Evolutionary conservation across 2,797 vertebrate species (phyloP), one percentile per base, ranked within the genome.

Genomic region (Poecilia picta): DNA sequence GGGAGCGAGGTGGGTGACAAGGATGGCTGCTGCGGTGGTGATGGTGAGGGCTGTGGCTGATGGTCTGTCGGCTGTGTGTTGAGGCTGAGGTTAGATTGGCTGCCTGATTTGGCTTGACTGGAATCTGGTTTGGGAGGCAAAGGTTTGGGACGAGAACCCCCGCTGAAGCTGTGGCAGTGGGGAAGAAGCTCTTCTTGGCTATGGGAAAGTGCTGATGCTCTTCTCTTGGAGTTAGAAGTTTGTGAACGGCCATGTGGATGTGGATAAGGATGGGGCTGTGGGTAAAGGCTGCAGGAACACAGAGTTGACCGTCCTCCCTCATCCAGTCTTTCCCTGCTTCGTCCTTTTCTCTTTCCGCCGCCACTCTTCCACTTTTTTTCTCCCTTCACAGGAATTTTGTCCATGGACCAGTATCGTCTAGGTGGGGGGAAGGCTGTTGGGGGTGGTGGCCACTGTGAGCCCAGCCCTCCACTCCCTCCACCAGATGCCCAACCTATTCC

Each of bases 351-450:
- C 85, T 93, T 95, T n/a, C 91, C 91, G n/a, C 92, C 91, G 57
- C 88, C 89, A 41, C 88, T 91, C 66, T 94, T 95, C 91, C 90
- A 92, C 78, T 93, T 95, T 87, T 93, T 96, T 76, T 96, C 96
- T 82, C 93, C 92, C 85, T 96, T 96, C 81, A 96, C 93, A 33
- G 95, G 94, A 78, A 98, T 94, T 91, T 98, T 98, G 93, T 98
- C 97, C 45, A 98, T 97, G 5, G 97, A 98, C 97, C 97, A 98
- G 90, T 98, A 98, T 81, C 97, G 95, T 68, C 95, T 92, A 0
- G 97, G 96, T 43, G 95, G 95, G 39, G 96, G 96, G 73, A 96
- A 95, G 8, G 93, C 93, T 28, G 94, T 51, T 1, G 95, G 95
- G 76, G 95, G 93, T 41, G 89, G 91, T 3, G 94, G 93, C 95